Conservation (phyloP, 2,113 vertebrate genomes). For the Laticauda colubrina region DNA sequence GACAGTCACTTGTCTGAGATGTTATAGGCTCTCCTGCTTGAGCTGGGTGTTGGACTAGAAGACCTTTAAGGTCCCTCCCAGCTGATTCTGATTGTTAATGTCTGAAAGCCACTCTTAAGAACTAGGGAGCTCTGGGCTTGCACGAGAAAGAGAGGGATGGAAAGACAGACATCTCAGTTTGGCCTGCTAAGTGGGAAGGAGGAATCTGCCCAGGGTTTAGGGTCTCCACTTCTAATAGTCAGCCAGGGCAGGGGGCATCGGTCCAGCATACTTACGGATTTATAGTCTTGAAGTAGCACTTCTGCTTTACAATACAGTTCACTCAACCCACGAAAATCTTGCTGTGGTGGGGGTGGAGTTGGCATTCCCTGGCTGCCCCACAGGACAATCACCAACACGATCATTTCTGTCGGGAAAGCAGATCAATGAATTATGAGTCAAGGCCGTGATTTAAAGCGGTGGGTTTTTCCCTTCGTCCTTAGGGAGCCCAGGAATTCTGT, state of each 20-base stretch:
- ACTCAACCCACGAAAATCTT: rapidly evolving
- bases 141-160: background rate
- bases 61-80: background rate
- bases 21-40: background rate
- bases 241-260: background rate
- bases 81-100: background rate
- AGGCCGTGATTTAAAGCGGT: background rate
- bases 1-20: background rate
- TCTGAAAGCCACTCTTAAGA: background rate
- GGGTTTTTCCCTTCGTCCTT: background rate
- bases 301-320: rapidly evolving
- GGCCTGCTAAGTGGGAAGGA: background rate
- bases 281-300: rapidly evolving
- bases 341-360: rapidly evolving
- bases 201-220: background rate
- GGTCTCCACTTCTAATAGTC: background rate
- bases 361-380: background rate
- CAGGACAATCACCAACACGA: background rate
- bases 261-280: background rate
- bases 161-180: background rate
- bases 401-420: background rate
- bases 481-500: background rate
- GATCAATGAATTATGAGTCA: background rate
- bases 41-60: background rate
- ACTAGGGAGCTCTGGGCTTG: background rate